Evolutionary conservation across 1,140 invertebrate genomes (phyloP), one percentile per base, ranked within the genome.

Genomic region (Contarinia nasturtii): DNA sequence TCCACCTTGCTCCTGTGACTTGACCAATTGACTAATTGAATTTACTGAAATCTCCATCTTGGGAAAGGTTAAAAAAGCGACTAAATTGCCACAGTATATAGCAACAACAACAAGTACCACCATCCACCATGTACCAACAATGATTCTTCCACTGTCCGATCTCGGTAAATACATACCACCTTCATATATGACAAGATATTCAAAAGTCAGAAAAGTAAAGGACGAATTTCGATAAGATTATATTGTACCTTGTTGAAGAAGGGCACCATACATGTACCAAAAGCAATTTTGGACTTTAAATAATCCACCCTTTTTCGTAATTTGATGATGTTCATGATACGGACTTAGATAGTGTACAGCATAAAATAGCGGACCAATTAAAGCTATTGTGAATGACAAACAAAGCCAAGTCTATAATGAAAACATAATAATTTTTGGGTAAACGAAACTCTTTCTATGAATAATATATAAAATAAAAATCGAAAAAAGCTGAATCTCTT

Each of bases 91-190:
- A 36, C 84, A 88, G 64, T 94, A 96, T 0, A 87, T 91, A 2
- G 90, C 91, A 0, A 91, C 81, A 1, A 92, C 69, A 0, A 94
- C 81, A 48, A 94, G 72, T 2, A 90, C 87, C 12, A 90, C 83
- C 12, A 95, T 60, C 89, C 90, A 94, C 90, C 90, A 95, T 4
- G 85, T 79, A 0, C 84, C 86, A 1, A 94, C 75, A 1, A 94
- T 67, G 3, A 92, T 56, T n/a, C 89, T 71, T n/a, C 86, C 85
- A 52, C 86, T 90, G 55, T 88, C 82, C 0, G 83, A 82, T 36
- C 74, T 67, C 0, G 88, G 87, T 33, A 91, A 64, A 57, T 86
- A 78, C 71, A 84, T 82, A 17, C 87, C 87, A 52, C 87, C 87
- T 89, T 54, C 18, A 57, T 59, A 38, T 38, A 10, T 27, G 36